Evolutionary conservation across 2,113 vertebrate species (phyloP), one percentile per base, ranked within the genome.

Genomic region (Pungitius pungitius): DNA sequence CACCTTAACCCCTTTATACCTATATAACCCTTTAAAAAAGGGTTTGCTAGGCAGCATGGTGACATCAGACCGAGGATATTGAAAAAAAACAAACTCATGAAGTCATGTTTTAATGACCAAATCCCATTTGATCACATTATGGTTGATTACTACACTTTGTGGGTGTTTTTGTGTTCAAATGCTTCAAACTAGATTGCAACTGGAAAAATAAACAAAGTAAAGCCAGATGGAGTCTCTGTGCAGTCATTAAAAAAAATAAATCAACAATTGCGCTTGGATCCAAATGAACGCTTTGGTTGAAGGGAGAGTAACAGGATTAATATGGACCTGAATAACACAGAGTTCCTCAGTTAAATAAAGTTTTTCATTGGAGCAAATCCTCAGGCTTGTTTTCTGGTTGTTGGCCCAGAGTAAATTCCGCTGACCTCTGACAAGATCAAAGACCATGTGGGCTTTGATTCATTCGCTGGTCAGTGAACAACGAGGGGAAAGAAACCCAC

Each of bases 401-500:
- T 30, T 80, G 30, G 37, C 68, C 78, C 74, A 40, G 64, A 59
- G 62, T 64, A 59, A 81, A 4, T 43, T 59, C 13, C 22, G 18
- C 4, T 3, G 0, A 62, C 35, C 37, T 20, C 15, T 4, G 9
- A 27, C 11, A 39, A 54, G 8, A 11, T 42, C n/a, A n/a, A n/a
- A n/a, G 43, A 77, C 27, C 52, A 55, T 60, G 58, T 26, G n/a
- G 0, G n/a, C 62, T 75, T 80, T 24, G 66, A 78, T 78, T 61
- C 37, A n/a, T n/a, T n/a, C n/a, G 26, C 73, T 67, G 7, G 24
- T 70, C 11, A 59, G n/a, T 2, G 27, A 42, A 33, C 15, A 43
- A 54, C 8, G 4, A 64, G 18, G 9, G 35, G n/a, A n/a, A n/a
- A n/a, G 22, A 1, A 72, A 58, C 37, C 20, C 49, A 24, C 20